These are phyloP conservation scores for Trididemnum nubilum DNA, from an alignment of 23 tunicate species.

Conservation along the genomic window DNA sequence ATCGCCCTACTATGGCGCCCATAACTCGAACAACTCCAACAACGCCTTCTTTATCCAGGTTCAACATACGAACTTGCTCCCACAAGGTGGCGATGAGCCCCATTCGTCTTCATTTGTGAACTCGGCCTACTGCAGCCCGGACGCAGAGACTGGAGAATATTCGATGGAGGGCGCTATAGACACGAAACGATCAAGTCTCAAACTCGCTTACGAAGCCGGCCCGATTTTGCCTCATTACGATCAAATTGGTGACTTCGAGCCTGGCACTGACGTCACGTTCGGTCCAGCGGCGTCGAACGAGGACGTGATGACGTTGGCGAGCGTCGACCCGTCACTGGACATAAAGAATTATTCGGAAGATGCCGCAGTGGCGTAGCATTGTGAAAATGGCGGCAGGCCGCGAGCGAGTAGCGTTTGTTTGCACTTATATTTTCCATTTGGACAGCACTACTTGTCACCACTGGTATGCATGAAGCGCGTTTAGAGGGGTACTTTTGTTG, in stretches of 20 bases:
- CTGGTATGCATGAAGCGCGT: no score
- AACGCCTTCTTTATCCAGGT: not conserved
- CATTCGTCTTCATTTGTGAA: not conserved
- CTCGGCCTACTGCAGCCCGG: not conserved
- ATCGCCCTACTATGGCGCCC: conserved; percentile 50
- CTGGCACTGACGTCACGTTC: not conserved
- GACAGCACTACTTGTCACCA: no score
- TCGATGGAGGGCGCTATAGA: not conserved
- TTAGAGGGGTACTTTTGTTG: no score
- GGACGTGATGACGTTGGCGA: not conserved
- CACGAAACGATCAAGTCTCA: not conserved
- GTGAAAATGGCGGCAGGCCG: no score
- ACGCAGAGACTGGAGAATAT: conserved; percentile 24
- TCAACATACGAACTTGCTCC: not conserved
- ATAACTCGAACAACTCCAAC: conserved; percentile 29
- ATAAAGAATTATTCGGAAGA: no score
- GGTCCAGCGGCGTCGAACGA: not conserved
- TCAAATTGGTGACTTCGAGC: not conserved
- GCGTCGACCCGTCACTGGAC: no score
- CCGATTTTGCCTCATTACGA: not conserved
- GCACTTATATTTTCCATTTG: no score
- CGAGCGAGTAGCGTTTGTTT: no score
- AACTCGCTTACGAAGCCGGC: conserved; percentile 8
- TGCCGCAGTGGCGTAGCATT: no score
- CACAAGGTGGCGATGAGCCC: conserved; percentile 8